These are phyloP conservation scores for Mergus octosetaceus DNA, from an alignment of 2,797 vertebrate species.

Conservation along the genomic window DNA sequence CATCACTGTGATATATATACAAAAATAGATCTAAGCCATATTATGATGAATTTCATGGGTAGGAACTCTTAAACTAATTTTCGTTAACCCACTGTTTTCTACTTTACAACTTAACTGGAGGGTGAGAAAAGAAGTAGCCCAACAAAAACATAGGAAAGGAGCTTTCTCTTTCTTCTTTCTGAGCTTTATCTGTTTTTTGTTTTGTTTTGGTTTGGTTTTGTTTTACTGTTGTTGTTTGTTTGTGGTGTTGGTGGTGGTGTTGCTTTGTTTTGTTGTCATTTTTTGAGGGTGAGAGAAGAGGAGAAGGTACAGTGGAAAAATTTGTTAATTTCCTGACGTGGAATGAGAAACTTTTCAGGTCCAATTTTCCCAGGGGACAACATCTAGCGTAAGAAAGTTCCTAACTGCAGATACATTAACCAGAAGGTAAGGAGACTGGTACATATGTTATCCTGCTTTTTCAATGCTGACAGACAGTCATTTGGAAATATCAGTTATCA, in stretches of 20 bases:
- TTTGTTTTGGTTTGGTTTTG: too few relatives aligned
- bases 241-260: too few relatives aligned
- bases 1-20: not conserved
- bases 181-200: not conserved
- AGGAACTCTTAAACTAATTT: not conserved
- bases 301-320: not conserved
- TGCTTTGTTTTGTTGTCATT: too few relatives aligned
- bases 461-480: not conserved
- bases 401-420: not conserved
- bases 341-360: not conserved
- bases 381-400: not conserved
- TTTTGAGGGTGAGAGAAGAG: not conserved
- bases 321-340: not conserved
- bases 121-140: rapidly evolving
- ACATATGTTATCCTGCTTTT: not conserved
- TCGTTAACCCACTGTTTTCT: not conserved
- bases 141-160: not conserved
- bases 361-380: not conserved
- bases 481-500: not conserved
- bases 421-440: not conserved
- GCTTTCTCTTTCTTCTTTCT: not conserved
- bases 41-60: not conserved
- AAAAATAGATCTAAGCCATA: not conserved
- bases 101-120: not conserved
- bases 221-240: too few relatives aligned